Conservation (phyloP, 2,797 vertebrate genomes). For the Sebastes trivittatus region DNA sequence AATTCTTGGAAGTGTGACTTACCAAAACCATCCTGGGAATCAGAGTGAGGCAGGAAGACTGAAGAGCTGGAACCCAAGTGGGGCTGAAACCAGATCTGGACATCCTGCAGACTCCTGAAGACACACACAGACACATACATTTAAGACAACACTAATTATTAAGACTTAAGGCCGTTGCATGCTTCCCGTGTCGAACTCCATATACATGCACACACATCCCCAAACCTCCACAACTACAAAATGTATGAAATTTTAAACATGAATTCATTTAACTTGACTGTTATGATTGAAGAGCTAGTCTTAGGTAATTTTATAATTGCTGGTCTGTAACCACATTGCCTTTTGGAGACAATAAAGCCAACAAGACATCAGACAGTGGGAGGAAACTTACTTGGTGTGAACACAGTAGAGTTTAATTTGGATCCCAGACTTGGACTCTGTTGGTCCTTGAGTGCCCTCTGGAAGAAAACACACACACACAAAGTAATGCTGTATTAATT, state of each 20-base stretch:
- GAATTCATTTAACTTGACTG: not conserved
- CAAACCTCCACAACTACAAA: not conserved
- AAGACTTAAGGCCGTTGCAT: not conserved
- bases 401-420: conserved; percentile 99
- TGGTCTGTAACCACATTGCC: not conserved
- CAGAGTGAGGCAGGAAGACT: conserved; percentile 80
- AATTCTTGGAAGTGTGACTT: conserved; percentile 45
- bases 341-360: not conserved
- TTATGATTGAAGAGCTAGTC: not conserved
- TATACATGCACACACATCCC: not conserved
- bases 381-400: conserved; percentile 93
- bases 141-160: not conserved
- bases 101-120: conserved; percentile 93
- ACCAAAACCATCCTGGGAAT: conserved; percentile 89
- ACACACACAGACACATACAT: conserved; percentile 14
- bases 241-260: not conserved
- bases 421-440: conserved; percentile 92
- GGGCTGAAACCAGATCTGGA: conserved; percentile 98
- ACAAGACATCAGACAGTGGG: not conserved
- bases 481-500: not conserved
- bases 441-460: conserved; percentile 90
- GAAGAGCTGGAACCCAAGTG: conserved; percentile 80
- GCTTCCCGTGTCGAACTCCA: not conserved
- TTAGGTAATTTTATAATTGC: not conserved
- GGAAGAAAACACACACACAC: conserved; percentile 42